Evolutionary conservation across 2,888 invertebrate genomes (phyloP), one percentile per base, ranked within the genome.

Genomic region (Thysanoteuthis rhombus): DNA sequence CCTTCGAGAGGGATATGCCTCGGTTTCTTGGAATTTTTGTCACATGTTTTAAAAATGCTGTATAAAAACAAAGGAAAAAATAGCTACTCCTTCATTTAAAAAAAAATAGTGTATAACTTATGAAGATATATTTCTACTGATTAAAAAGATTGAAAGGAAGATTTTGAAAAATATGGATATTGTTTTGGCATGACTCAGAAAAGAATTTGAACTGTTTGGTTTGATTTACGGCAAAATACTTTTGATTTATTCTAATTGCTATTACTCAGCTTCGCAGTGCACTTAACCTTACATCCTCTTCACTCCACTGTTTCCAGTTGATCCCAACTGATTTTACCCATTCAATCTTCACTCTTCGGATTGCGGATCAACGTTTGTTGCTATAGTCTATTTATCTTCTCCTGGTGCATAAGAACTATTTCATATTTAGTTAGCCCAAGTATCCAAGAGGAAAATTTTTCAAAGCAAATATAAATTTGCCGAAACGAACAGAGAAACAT

Each of bases 111-210:
- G 52, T 52, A 52, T 52, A 52, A 52, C 22, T 52, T 3, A 52
- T 52, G 52, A 52, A 52, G 52, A 52, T 52, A 52, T 52, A 52
- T 52, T 52, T 52, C 25, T 52, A 52, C 52, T 52, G 52, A 22
- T 52, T 52, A 52, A 52, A 52, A 42, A 52, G 22, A 42, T 42
- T 42, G 42, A 22, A 47, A 47, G 22, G 52, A 52, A 22, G 52
- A 75, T 75, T 75, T 75, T 75, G 75, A 75, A 75, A 75, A 75
- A 75, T 75, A 75, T 75, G 75, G 75, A n/a, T 75, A n/a, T n/a
- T 75, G 32, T 32, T 75, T 75, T 75, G 75, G 12, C 32, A n/a
- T 75, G 75, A 75, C n/a, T n/a, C 75, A 75, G n/a, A 75, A 75
- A 75, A 75, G 75, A 75, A 75, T 75, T 75, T 75, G 8, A 75